Evolutionary conservation across 2,888 invertebrate genomes (phyloP).

Genomic region (Athetis lepigone): DNA sequence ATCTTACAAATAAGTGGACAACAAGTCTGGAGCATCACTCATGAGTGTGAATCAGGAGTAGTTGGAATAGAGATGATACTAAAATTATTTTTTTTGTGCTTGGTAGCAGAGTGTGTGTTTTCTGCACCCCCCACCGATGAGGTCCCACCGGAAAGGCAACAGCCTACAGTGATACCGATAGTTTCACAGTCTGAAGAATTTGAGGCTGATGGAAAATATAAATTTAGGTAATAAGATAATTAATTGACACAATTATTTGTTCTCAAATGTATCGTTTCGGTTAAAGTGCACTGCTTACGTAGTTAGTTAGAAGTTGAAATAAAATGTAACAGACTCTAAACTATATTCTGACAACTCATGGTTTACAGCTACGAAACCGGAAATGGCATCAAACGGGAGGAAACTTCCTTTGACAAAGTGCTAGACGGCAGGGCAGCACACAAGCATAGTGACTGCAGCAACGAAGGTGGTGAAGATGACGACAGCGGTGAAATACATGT

Average conservation of each 20-base stretch:
- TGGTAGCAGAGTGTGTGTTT: constrained; percentile 67
- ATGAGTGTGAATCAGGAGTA: constrained; percentile 80
- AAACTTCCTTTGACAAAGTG: constrained; percentile 93
- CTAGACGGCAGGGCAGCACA: constrained; percentile 77
- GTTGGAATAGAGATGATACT: constrained; percentile 78
- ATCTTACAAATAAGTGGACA: constrained; percentile 87
- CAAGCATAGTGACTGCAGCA: constrained; percentile 80
- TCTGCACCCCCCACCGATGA: constrained; percentile 76
- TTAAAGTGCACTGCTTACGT: too few species aligned
- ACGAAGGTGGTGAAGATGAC: constrained; percentile 90
- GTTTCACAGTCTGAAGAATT: constrained; percentile 88
- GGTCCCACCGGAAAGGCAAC: constrained; percentile 78
- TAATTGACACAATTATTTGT: not conserved
- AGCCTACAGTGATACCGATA: constrained; percentile 87
- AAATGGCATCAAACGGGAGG: constrained; percentile 94
- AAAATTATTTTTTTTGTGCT: constrained; percentile 74
- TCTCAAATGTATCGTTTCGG: too few species aligned
- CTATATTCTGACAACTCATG: not conserved
- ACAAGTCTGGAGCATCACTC: constrained; percentile 86
- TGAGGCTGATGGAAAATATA: constrained; percentile 88
- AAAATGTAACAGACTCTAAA: not conserved
- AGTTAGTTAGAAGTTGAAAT: too few species aligned
- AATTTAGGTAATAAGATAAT: constrained; percentile 82
- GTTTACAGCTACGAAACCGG: constrained; percentile 93
- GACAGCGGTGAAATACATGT: constrained; percentile 91